Evolutionary conservation across 1,140 invertebrate genomes (phyloP), one percentile per base, ranked within the genome.

Genomic region (Hylaeus anthracinus): DNA sequence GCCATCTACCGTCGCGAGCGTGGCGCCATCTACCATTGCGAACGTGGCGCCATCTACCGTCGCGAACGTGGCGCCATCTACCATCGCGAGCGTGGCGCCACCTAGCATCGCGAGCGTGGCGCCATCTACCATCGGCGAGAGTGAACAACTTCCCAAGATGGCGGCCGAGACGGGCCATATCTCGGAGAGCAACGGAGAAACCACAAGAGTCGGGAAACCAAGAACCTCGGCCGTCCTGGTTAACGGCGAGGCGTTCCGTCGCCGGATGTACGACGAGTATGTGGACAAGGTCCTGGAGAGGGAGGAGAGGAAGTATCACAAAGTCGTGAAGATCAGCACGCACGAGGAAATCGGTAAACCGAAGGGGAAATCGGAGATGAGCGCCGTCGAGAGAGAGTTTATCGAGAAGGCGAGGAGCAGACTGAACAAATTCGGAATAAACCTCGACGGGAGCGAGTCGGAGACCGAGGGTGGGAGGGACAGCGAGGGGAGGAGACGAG

Each of bases 181-280:
- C 5, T 5, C 48, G 5, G 37, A 39, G n/a, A 55, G 37, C 26
- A 26, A 26, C 63, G 15, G 5, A n/a, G n/a, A 2, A 3, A 26
- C 26, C 26, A 26, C 26, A 26, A 73, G 65, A 55, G 9, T 70
- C 65, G 72, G 91, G 63, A 76, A 85, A 65, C 88, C 90, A 0
- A 89, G 89, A 75, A 87, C 90, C 1, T 89, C 91, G 72, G 92
- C 93, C 81, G 92, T 92, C 82, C 93, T 93, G 65, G 94, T 91
- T 55, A 93, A 94, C 79, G 94, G 94, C 39, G 97, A 97, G 91
- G 94, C 95, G 56, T 95, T 97, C 88, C 94, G 96, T 9, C 95
- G 96, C 80, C 94, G 95, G 89, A 97, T 98, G 97, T 97, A 97
- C 89, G 94, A 96, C 79, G 97, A 98, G 91, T 98, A 97, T 91